These are phyloP conservation scores for Rafetus swinhoei DNA, from an alignment of 2,113 vertebrate species.

Conservation along the genomic window DNA sequence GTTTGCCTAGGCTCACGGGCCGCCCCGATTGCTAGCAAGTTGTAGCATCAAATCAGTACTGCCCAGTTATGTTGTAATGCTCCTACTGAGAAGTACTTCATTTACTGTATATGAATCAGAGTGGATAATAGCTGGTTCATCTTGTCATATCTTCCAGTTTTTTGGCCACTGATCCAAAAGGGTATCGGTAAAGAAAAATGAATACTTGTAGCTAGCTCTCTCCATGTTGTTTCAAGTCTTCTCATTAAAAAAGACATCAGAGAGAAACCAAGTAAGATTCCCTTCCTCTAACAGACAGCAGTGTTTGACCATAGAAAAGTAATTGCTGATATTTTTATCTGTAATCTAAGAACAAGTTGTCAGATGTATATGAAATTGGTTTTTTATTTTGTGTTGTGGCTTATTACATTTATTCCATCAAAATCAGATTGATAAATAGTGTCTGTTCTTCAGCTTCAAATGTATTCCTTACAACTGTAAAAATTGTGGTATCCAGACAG, in stretches of 20 bases:
- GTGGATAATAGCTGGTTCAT: not conserved
- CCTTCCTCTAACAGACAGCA: not conserved
- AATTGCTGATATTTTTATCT: conserved; percentile 18
- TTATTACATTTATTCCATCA: conserved; percentile 5
- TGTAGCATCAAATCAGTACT: not conserved
- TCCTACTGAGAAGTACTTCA: not conserved
- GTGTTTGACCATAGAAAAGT: not conserved
- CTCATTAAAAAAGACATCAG: not conserved
- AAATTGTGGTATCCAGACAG: not conserved
- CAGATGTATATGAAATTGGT: not conserved
- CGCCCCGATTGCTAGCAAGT: not conserved
- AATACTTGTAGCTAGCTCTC: not conserved
- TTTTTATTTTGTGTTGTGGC: not conserved
- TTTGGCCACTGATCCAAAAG: not conserved
- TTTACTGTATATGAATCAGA: not conserved
- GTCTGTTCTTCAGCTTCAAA: not conserved
- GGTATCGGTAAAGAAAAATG: not conserved
- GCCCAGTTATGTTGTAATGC: fast-evolving
- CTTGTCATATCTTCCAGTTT: not conserved
- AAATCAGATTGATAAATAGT: not conserved
- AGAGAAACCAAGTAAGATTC: not conserved
- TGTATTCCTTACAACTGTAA: not conserved
- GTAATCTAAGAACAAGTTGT: conserved; percentile 14
- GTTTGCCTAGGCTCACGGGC: too few relatives aligned
- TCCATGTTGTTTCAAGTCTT: not conserved